Percentiles rank a stretch among this genome's conserved stretches.
phyloP scores from a whole-genome alignment of 2,888 invertebrate species.

The Hydrotaea cyrtoneurina region DNA sequence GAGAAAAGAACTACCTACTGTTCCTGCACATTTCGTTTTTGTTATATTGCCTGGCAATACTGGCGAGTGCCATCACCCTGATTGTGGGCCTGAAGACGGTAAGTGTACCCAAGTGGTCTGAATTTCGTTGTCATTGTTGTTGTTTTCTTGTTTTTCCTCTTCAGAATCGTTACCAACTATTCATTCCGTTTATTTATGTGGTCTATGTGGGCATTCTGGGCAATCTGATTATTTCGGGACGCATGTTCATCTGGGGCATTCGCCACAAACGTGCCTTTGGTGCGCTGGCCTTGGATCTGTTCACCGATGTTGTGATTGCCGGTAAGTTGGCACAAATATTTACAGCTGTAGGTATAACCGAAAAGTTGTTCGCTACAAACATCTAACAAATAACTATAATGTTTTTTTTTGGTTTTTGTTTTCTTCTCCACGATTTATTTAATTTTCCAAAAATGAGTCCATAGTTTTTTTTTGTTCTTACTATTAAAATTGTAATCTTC shows the following conservation, averaged over 20 bases:
- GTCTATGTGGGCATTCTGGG: neutral
- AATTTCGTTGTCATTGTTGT: too few species aligned
- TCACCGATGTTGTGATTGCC: neutral
- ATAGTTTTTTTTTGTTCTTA: too few species aligned
- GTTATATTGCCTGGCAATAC: neutral
- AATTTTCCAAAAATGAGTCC: too few species aligned
- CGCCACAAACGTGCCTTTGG: neutral
- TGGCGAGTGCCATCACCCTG: neutral
- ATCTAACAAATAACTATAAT: too few species aligned
- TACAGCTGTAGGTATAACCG: too few species aligned
- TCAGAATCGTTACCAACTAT: neutral
- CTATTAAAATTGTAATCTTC: too few species aligned
- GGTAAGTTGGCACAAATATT: neutral
- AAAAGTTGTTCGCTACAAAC: too few species aligned
- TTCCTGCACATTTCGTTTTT: too few species aligned
- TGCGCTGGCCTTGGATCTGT: neutral
- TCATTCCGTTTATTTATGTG: neutral
- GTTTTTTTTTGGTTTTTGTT: too few species aligned
- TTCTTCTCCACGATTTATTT: too few species aligned
- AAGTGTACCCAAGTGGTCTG: neutral
- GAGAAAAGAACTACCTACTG: too few species aligned
- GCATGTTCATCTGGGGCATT: neutral
- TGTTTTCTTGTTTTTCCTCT: too few species aligned
- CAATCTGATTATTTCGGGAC: neutral
- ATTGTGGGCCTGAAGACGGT: constrained; percentile 19